Percentiles rank a stretch among this genome's conserved stretches.
Conservation (phyloP, 2,113 vertebrate species). For the Misgurnus anguillicaudatus region DNA sequence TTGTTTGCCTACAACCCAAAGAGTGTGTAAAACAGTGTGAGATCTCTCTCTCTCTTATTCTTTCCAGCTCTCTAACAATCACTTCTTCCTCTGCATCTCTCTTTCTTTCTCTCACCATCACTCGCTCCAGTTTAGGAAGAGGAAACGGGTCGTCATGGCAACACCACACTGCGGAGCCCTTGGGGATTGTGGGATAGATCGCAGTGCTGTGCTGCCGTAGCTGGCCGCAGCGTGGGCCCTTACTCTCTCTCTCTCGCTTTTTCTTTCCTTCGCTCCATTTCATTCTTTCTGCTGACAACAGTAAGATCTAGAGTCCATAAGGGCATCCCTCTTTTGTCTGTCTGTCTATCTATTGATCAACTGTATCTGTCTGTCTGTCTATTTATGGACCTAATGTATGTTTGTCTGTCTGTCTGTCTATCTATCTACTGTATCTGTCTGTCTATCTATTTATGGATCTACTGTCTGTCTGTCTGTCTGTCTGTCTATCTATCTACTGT, state of each 20-base stretch:
- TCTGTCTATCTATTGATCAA: background rate
- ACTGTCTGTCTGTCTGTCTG: too few species aligned
- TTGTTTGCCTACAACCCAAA: constrained; percentile 5
- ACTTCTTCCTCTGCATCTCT: constrained; percentile 34
- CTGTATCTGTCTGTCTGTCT: background rate
- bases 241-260: background rate
- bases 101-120: constrained; percentile 44
- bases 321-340: background rate
- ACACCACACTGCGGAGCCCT: constrained; percentile 63
- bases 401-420: too few species aligned
- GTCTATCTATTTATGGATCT: too few species aligned
- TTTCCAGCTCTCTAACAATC: constrained; percentile 33
- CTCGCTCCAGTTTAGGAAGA: constrained; percentile 58
- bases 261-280: constrained; percentile 2
- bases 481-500: too few species aligned
- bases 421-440: too few species aligned
- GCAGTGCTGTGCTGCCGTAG: constrained; percentile 48
- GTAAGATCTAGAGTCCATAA: background rate
- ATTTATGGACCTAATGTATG: too few species aligned
- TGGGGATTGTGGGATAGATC: constrained; percentile 63
- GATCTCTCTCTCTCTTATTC: background rate
- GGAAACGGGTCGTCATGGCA: constrained; percentile 63
- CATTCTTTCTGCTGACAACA: constrained; percentile 20
- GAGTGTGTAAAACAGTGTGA: constrained; percentile 26
- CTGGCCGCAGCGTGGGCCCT: constrained; percentile 50